Base-by-base conservation (phyloP, 2,888 invertebrate species). In the Pyralis farinalis region DNA sequence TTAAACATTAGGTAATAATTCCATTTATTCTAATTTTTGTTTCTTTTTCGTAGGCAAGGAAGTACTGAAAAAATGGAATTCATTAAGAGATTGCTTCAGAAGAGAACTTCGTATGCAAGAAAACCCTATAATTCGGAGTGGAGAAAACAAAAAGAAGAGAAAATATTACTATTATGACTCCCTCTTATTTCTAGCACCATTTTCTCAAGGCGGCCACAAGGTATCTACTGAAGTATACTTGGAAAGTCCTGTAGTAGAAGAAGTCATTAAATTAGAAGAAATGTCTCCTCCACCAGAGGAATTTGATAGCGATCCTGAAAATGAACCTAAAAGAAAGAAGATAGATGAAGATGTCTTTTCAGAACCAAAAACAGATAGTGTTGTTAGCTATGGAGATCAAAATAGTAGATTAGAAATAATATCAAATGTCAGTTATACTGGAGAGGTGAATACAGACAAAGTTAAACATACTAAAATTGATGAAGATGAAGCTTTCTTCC, bases 31-130 rank as follows among this genome's bases (percentile, higher is more conserved):
- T n/a, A n/a, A n/a, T n/a, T n/a, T n/a, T n/a, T n/a, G n/a, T n/a
- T n/a, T n/a, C n/a, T n/a, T 28, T 29, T 22, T 12, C 30, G 21
- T 30, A 37, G 37, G 21, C 7, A 21, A 30, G 2, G 30, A 37
- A 37, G 30, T 31, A 7, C 29, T 29, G 11, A 30, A 21, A 12
- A 37, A 37, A 22, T 37, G 37, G 37, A 12, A 20, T 3, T 37
- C 37, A 12, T 29, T 37, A 8, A 29, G 37, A 8, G 37, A 37
- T 10, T 30, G 37, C 7, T 37, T 37, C 21, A 37, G 10, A 31
- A 29, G 37, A 7, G 37, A 37, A 12, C 22, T 30, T 10, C 28
- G 20, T 11, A 7, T 36, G 28, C 29, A 8, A 10, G n/a, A 30
- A 12, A 37, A 21, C 21, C 7, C 8, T 7, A 1, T 7, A 25